Evolutionary conservation across 2,888 invertebrate genomes (phyloP).

Genomic region (Drosophila kanekoi): DNA sequence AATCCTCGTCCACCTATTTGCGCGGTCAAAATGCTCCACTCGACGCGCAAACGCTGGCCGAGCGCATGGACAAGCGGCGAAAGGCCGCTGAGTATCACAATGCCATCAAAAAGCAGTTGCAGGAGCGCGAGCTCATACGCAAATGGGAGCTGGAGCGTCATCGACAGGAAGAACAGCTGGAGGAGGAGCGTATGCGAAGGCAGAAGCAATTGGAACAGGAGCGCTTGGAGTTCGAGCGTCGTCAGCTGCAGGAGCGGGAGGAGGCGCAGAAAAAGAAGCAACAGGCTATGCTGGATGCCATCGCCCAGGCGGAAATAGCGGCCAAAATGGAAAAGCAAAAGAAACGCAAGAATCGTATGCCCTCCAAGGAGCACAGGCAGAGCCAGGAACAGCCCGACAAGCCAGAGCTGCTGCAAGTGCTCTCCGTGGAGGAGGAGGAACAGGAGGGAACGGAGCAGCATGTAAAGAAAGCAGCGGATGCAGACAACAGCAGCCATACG

Average conservation of each 20-base stretch:
- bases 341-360: conserved; percentile 79
- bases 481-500: conserved; percentile 43
- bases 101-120: conserved; percentile 93
- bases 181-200: conserved; percentile 91
- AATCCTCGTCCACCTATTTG: conserved; percentile 89
- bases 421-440: conserved; percentile 68
- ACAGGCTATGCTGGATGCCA: conserved; percentile 90
- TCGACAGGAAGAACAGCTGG: conserved; percentile 91
- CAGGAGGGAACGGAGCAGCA: conserved; percentile 40
- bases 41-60: conserved; percentile 92
- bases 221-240: conserved; percentile 90
- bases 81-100: conserved; percentile 94
- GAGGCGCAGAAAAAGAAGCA: conserved; percentile 90
- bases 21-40: conserved; percentile 94
- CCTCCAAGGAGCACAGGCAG: conserved; percentile 45
- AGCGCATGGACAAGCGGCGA: conserved; percentile 92
- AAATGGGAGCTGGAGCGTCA: conserved; percentile 91
- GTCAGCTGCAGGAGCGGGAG: conserved; percentile 88
- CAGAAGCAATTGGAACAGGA: conserved; percentile 90
- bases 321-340: conserved; percentile 89
- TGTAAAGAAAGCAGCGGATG: background rate
- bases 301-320: conserved; percentile 91
- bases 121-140: conserved; percentile 91
- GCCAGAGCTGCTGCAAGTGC: conserved; percentile 61
- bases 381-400: conserved; percentile 15